Evolutionary conservation across 2,113 vertebrate genomes (phyloP).

Genomic region (Panthera leo): DNA sequence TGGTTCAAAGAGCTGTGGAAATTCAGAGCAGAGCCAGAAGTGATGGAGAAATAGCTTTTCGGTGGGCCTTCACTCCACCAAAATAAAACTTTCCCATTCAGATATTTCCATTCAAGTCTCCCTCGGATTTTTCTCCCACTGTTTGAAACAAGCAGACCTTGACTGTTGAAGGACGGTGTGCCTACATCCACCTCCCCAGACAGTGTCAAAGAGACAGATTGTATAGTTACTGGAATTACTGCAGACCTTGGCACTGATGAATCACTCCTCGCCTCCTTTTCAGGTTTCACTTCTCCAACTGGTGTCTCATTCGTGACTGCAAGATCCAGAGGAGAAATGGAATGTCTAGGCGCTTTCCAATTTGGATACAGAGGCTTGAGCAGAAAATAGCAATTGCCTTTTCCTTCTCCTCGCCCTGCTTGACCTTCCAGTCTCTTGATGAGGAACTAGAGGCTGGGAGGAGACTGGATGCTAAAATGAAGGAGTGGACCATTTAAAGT

Average conservation of each 20-base stretch:
- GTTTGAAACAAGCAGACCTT: neutral
- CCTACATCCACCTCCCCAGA: neutral
- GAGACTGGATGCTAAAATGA: neutral
- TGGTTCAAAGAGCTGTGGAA: neutral
- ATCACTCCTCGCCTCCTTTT: neutral
- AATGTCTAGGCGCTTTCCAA: neutral
- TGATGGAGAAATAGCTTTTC: neutral
- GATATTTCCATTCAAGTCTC: neutral
- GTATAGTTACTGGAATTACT: neutral
- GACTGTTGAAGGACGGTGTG: neutral
- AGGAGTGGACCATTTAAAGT: neutral
- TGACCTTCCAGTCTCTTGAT: neutral
- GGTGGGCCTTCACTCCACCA: neutral
- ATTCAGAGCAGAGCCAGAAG: constrained; percentile 2
- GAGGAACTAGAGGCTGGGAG: neutral
- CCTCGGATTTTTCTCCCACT: neutral
- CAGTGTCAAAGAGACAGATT: neutral
- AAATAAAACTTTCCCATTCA: neutral
- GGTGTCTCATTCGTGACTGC: neutral
- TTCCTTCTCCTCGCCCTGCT: neutral
- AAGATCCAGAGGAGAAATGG: neutral
- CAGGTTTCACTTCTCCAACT: neutral
- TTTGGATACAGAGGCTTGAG: neutral
- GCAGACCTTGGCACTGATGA: neutral
- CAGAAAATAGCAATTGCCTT: neutral